Evolutionary conservation across 2,797 vertebrate species (phyloP).

Genomic region (Florisuga fusca): DNA sequence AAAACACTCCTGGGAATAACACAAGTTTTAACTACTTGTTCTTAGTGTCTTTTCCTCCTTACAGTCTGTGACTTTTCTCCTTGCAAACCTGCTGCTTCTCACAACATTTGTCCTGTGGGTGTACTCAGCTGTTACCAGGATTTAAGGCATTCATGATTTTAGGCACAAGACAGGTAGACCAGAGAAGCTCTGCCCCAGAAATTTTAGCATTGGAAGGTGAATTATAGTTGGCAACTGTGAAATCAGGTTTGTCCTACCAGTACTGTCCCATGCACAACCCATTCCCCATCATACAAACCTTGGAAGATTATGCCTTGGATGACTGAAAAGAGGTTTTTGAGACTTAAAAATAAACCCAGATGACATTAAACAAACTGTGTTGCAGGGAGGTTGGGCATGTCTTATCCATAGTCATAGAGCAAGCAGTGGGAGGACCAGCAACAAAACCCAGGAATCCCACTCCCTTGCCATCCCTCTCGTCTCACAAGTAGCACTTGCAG

Average conservation of each 20-base stretch:
- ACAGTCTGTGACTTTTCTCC: background rate
- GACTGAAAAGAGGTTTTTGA: background rate
- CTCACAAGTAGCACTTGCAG: background rate
- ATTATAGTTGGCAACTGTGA: background rate
- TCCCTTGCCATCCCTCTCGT: background rate
- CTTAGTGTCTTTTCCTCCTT: background rate
- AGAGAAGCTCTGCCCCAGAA: background rate
- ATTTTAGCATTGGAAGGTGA: background rate
- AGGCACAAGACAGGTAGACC: background rate
- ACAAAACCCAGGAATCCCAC: background rate
- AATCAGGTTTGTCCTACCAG: background rate
- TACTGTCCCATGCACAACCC: background rate
- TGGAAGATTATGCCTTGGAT: background rate
- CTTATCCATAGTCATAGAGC: background rate
- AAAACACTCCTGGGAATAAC: background rate
- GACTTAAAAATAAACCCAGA: slow-evolving; percentile 13
- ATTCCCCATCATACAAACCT: background rate
- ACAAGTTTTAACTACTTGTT: background rate
- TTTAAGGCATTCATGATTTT: background rate
- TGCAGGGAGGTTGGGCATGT: background rate
- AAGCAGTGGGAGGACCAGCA: background rate
- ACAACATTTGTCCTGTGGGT: background rate
- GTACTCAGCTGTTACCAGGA: background rate
- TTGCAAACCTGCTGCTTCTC: background rate
- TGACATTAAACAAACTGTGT: background rate